These are phyloP conservation scores for Carassius carassius DNA, from an alignment of 2,113 vertebrate species.

Conservation along the genomic window DNA sequence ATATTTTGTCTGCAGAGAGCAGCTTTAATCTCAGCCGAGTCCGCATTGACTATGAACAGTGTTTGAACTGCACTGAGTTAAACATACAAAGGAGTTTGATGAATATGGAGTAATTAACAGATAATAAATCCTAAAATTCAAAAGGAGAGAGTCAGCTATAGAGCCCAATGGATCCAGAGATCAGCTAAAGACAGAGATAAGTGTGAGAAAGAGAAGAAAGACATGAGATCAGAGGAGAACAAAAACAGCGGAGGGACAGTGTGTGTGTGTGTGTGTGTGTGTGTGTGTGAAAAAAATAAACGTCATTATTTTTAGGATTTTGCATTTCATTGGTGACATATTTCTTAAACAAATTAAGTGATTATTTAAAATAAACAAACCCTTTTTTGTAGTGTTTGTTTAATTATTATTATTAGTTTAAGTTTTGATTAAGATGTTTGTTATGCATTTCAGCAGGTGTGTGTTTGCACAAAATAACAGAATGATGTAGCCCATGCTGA, in stretches of 20 bases:
- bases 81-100: neutral
- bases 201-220: neutral
- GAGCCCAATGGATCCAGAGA: neutral
- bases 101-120: neutral
- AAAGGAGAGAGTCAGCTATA: neutral
- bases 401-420: too few relatives aligned
- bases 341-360: neutral
- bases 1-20: too few relatives aligned
- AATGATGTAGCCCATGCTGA: neutral
- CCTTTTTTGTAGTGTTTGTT: neutral
- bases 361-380: neutral
- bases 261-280: too few relatives aligned
- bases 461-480: neutral
- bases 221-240: neutral
- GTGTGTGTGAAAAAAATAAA: neutral
- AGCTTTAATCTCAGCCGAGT: too few relatives aligned
- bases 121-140: neutral
- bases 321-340: neutral
- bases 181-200: neutral
- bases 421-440: neutral
- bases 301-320: neutral
- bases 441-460: neutral
- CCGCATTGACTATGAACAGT: too few relatives aligned
- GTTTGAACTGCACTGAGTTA: neutral
- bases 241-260: neutral